Base-by-base conservation (phyloP, 1,140 invertebrate genomes). In the Heliconius congener region DNA sequence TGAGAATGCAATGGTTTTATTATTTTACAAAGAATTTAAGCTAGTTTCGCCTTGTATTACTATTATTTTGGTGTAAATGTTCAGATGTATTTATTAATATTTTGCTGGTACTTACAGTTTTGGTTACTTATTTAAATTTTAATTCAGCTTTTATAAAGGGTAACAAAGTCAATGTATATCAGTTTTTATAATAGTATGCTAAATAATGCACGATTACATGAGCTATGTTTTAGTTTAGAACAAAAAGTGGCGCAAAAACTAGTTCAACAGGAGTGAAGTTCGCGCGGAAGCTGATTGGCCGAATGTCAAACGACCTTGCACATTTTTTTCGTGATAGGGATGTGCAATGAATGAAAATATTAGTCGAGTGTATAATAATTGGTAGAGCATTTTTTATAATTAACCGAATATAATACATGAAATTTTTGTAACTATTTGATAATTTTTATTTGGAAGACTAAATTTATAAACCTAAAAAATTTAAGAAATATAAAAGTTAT, bases 311-410 rank as follows among this genome's bases (percentile, higher is more conserved):
- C 86, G 85, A 90, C 90, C 86, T 91, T 93, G 90, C 84, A 85
- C 86, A 87, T 89, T 88, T 87, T 91, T 87, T 87, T 77, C 27
- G 73, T 70, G 55, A 13, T 89, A 89, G 86, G 81, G 85, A 86
- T 85, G 87, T 79, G 16, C 73, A 66, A 13, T 2, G 8, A 66
- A 16, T 23, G 13, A 30, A 30, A 66, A 66, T 30, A 66, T 30
- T 66, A 23, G 60, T 66, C 60, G 60, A 66, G 60, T 23, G n/a
- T 66, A 30, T 13, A 66, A 66, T 66, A 66, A 66, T 66, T 30
- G 1, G n/a, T 57, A 57, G n/a, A 57, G n/a, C 1, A 9, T 6
- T 23, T 4, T 57, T 8, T 23, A 23, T 57, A 19, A 57, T 57
- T 19, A 5, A 19, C 5, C 16, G 18, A 18, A 19, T 4, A 6